Evolutionary conservation across 1,140 invertebrate genomes (phyloP).

Genomic region (Lepidotrigona ventralis): DNA sequence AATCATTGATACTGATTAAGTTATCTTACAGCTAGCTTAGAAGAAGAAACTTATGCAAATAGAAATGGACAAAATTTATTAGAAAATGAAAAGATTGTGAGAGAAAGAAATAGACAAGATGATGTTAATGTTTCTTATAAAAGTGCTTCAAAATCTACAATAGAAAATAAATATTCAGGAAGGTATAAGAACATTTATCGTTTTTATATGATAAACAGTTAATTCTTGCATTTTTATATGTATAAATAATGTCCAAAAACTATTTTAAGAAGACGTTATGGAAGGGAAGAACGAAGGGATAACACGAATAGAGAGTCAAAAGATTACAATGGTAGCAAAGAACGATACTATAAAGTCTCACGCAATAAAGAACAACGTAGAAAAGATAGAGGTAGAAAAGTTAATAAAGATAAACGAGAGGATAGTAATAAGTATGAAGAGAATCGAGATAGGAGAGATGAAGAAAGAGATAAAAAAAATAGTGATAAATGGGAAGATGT

Average conservation of each 20-base stretch:
- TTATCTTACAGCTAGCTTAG: slow-evolving; percentile 55
- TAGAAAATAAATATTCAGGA: slow-evolving; percentile 54
- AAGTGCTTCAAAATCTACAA: slow-evolving; percentile 24
- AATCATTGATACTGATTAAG: slow-evolving; percentile 9
- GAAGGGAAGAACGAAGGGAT: slow-evolving; percentile 59
- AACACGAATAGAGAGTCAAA: slow-evolving; percentile 45
- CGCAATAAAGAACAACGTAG: slow-evolving; percentile 64
- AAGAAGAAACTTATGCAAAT: slow-evolving; percentile 50
- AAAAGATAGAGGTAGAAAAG: slow-evolving; percentile 63
- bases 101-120: slow-evolving; percentile 45
- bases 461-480: slow-evolving; percentile 58
- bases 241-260: slow-evolving; percentile 1
- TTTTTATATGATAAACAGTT: slow-evolving; percentile 12
- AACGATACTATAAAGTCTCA: slow-evolving; percentile 55
- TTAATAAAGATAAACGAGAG: slow-evolving; percentile 62
- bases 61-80: slow-evolving; percentile 46
- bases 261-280: slow-evolving; percentile 45
- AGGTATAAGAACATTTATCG: slow-evolving; percentile 41
- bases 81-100: slow-evolving; percentile 37
- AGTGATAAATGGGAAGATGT: slow-evolving; percentile 52
- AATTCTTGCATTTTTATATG: not conserved
- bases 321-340: slow-evolving; percentile 58
- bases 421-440: slow-evolving; percentile 56
- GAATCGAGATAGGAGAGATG: slow-evolving; percentile 51
- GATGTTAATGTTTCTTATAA: slow-evolving; percentile 28